These are phyloP conservation scores for Teinopalpus imperialis DNA, from an alignment of 2,888 invertebrate genomes.

Conservation along the genomic window DNA sequence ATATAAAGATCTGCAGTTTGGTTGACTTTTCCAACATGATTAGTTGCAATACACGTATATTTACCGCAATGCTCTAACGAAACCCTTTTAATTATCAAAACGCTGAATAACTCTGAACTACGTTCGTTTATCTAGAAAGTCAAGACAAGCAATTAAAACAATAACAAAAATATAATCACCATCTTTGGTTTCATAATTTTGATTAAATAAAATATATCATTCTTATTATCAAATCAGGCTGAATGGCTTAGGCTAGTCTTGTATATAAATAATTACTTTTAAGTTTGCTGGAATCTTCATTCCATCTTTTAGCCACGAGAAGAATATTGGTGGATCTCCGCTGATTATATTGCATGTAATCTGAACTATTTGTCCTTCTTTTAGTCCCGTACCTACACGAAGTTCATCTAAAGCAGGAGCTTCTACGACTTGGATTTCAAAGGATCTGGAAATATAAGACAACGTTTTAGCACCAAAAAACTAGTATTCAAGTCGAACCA, in stretches of 20 bases:
- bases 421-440: slow-evolving; percentile 87
- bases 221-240: too few relatives aligned
- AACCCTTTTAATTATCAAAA: slow-evolving; percentile 86
- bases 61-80: slow-evolving; percentile 86
- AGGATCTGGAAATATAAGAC: slow-evolving; percentile 66
- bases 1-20: slow-evolving; percentile 87
- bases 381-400: slow-evolving; percentile 88
- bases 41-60: slow-evolving; percentile 87
- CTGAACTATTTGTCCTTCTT: slow-evolving; percentile 92
- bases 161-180: too few relatives aligned
- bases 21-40: slow-evolving; percentile 87
- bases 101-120: slow-evolving; percentile 86
- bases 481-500: too few relatives aligned
- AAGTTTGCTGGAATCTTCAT: slow-evolving; percentile 83
- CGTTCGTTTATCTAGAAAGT: slow-evolving; percentile 84
- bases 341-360: slow-evolving; percentile 90
- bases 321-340: slow-evolving; percentile 87
- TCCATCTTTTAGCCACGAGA: slow-evolving; percentile 86
- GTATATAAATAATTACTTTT: too few relatives aligned
- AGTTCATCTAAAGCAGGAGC: slow-evolving; percentile 93
- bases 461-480: too few relatives aligned
- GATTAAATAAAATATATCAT: too few relatives aligned
- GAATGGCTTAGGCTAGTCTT: background rate
- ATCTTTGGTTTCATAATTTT: too few relatives aligned
- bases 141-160: too few relatives aligned